Evolutionary conservation across 2,888 invertebrate genomes (phyloP).

Genomic region (Tenodera sinensis): DNA sequence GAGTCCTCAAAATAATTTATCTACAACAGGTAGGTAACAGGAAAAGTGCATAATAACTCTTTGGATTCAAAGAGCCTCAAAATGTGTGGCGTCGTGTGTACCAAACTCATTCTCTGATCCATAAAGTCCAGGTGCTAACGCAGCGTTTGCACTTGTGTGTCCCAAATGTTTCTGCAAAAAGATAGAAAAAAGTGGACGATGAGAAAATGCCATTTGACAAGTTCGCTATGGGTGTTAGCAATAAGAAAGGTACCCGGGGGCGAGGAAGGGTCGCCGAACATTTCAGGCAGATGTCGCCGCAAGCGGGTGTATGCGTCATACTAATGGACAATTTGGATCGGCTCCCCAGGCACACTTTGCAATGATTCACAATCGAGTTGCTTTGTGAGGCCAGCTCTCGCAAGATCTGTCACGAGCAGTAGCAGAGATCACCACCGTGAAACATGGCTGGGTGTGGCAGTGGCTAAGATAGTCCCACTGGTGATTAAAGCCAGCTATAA

Average conservation of each 20-base stretch:
- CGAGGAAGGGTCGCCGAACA: neutral
- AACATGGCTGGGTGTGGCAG: neutral
- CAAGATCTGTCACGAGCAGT: neutral
- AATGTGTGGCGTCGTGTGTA: too few species aligned
- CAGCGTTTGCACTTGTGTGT: too few species aligned
- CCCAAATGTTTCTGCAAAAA: neutral
- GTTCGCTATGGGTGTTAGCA: neutral
- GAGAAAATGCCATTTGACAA: neutral
- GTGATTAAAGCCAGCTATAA: too few species aligned
- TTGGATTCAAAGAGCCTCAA: too few species aligned
- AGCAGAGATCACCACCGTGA: neutral
- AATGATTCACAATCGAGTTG: neutral
- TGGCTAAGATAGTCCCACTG: too few species aligned
- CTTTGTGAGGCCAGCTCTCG: neutral
- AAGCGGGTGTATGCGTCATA: neutral
- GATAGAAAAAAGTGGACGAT: neutral
- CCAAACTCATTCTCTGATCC: too few species aligned
- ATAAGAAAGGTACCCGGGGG: neutral
- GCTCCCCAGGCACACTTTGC: neutral
- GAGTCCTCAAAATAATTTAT: too few species aligned
- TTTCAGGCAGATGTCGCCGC: neutral
- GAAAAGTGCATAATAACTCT: too few species aligned
- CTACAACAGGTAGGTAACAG: too few species aligned
- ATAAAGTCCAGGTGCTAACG: too few species aligned
- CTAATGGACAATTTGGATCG: neutral